Conservation (phyloP, 2,888 invertebrate species). For the Chymomyza procnemis region DNA sequence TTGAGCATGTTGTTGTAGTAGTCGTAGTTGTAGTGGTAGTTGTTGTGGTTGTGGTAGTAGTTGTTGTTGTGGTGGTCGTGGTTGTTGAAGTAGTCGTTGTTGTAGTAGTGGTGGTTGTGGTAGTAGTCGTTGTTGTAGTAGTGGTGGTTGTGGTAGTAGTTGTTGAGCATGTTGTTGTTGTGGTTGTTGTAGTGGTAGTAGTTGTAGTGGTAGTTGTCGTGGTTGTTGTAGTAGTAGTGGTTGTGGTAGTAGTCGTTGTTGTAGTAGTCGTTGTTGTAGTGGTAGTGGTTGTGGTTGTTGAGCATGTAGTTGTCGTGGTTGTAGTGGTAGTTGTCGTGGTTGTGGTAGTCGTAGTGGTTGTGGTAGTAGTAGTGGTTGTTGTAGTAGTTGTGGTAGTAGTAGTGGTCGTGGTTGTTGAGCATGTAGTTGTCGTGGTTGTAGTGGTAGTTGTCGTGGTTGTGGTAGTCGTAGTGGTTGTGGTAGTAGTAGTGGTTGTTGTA, state of each 20-base stretch:
- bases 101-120: conserved; percentile 1
- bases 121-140: background rate
- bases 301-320: background rate
- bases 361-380: background rate
- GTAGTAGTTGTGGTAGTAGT: conserved; percentile 23
- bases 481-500: background rate
- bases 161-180: background rate
- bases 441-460: conserved; percentile 7
- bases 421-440: background rate
- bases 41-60: background rate
- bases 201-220: conserved; percentile 12
- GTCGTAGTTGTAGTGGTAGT: background rate
- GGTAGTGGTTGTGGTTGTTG: background rate
- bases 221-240: conserved; percentile 1
- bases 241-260: background rate
- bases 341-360: background rate
- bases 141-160: conserved; percentile 14
- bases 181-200: conserved; percentile 7
- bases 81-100: background rate
- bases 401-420: conserved; percentile 8
- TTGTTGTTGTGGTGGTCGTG: background rate
- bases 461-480: conserved; percentile 1
- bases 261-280: background rate
- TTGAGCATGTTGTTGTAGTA: background rate
- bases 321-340: background rate